A percentile compares a stretch with the other conserved stretches of the same genome.
These are phyloP conservation scores for Sisor rabdophorus DNA, from an alignment of 2,113 vertebrate genomes.

Conservation along the genomic window DNA sequence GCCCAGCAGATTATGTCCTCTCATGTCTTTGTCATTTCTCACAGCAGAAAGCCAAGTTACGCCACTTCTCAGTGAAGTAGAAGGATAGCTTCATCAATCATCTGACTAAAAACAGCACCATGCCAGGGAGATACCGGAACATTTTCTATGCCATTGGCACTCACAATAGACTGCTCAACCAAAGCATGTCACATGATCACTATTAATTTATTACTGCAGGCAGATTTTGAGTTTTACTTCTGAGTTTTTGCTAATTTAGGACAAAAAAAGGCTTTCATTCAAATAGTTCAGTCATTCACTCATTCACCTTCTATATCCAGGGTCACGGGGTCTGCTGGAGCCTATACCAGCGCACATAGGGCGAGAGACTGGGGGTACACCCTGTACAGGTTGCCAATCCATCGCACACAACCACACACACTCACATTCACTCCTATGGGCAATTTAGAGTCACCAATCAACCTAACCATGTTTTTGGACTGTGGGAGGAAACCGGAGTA, in stretches of 20 bases:
- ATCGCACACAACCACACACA: too few relatives aligned
- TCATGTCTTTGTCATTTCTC: slow-evolving; percentile 33
- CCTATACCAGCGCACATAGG: too few relatives aligned
- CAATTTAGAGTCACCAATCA: too few relatives aligned
- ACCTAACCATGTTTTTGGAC: too few relatives aligned
- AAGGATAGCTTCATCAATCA: slow-evolving; percentile 42
- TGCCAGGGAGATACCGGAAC: slow-evolving; percentile 29
- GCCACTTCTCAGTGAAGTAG: slow-evolving; percentile 21
- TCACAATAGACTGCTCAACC: background rate
- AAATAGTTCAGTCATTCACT: background rate
- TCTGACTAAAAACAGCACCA: slow-evolving; percentile 7
- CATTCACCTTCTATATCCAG: too few relatives aligned
- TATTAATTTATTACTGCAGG: slow-evolving; percentile 1
- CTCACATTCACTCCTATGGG: too few relatives aligned
- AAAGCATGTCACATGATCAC: background rate
- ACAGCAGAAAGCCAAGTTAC: slow-evolving; percentile 36
- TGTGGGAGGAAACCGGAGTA: too few relatives aligned
- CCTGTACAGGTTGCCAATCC: too few relatives aligned
- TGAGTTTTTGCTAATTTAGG: slow-evolving; percentile 13
- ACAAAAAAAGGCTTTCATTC: background rate
- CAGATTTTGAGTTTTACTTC: background rate
- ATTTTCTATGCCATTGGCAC: slow-evolving; percentile 24
- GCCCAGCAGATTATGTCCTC: slow-evolving; percentile 1
- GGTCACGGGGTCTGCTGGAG: too few relatives aligned
- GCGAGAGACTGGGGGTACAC: too few relatives aligned